A percentile compares a stretch with the other conserved stretches of the same genome.
Conservation (phyloP, 2,888 invertebrate genomes). For the Brachyptera risi region DNA sequence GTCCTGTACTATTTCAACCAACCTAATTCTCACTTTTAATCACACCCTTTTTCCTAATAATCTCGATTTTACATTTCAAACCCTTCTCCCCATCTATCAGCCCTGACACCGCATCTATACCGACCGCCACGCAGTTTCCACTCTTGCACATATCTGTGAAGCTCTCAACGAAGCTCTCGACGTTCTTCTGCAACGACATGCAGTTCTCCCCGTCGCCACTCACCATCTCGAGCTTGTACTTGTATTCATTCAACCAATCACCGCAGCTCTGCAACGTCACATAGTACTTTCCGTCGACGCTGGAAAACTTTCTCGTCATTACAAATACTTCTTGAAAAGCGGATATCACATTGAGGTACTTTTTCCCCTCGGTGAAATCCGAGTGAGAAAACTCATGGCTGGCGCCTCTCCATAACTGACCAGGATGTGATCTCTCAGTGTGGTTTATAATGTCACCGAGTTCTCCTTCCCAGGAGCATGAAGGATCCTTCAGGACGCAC, state of each 20-base stretch:
- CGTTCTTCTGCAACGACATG: not conserved
- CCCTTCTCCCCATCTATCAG: not conserved
- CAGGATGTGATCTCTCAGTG: not conserved
- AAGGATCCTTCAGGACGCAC: too few species aligned
- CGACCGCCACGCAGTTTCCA: not conserved
- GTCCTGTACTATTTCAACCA: too few species aligned
- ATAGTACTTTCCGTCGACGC: not conserved
- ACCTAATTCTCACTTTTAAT: too few species aligned
- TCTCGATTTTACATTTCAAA: not conserved
- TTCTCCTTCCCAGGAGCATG: not conserved
- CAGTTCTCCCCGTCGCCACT: not conserved
- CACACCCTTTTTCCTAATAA: not conserved
- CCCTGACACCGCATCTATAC: not conserved
- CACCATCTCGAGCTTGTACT: not conserved
- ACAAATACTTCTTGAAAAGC: not conserved
- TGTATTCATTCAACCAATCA: not conserved
- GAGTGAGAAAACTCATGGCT: not conserved
- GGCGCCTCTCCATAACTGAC: not conserved
- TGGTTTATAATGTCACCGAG: not conserved
- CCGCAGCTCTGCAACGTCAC: not conserved
- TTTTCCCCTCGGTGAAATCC: not conserved
- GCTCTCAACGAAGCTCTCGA: not conserved
- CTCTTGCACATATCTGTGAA: not conserved
- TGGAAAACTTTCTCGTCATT: not conserved
- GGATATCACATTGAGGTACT: not conserved